Evolutionary conservation across 2,888 invertebrate species (phyloP), one percentile per base, ranked within the genome.

Genomic region (Galeruca laticollis): DNA sequence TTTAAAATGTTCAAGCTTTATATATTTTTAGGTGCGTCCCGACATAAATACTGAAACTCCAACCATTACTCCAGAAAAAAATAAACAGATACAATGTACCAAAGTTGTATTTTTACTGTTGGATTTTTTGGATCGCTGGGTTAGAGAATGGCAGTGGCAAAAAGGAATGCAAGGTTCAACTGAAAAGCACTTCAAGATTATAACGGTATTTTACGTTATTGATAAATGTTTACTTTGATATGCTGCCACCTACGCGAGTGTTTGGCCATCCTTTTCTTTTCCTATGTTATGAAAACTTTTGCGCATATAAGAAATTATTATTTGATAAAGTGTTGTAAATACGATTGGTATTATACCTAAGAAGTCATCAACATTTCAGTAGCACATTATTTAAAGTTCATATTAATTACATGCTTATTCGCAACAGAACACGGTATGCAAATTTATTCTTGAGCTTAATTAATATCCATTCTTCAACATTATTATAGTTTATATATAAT

Each of bases 91-190:
- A 68, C 88, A 91, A 81, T 91, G 90, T 79, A 89, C 90, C 31
- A 92, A 91, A 84, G 88, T 91, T 2, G 89, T 93, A 69, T 94
- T 94, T 76, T 89, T 91, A 1, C 84, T 93, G 60, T 82, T 94
- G 61, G 94, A 95, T 83, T 93, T 94, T 76, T 83, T 95, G 64
- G 90, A 93, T 79, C 88, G 92, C 72, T 94, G 94, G 93, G 83
- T 92, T 9, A 85, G 91, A 67, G 91, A 92, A 78, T 92, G 88
- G 88, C 84, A 87, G 78, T 85, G 83, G 81, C 74, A 77, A 37
- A 81, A 81, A 59, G 82, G 81, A 13, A 73, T 74, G 6, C 59
- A 51, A 5, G 80, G 80, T 20, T 70, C 75, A 31, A 77, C 76
- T n/a, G 78, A 83, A 67, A 71, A 71, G n/a, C 77, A 82, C 69